These are phyloP conservation scores for Lucinisca nassula DNA, from an alignment of 2,888 invertebrate species.

Conservation along the genomic window DNA sequence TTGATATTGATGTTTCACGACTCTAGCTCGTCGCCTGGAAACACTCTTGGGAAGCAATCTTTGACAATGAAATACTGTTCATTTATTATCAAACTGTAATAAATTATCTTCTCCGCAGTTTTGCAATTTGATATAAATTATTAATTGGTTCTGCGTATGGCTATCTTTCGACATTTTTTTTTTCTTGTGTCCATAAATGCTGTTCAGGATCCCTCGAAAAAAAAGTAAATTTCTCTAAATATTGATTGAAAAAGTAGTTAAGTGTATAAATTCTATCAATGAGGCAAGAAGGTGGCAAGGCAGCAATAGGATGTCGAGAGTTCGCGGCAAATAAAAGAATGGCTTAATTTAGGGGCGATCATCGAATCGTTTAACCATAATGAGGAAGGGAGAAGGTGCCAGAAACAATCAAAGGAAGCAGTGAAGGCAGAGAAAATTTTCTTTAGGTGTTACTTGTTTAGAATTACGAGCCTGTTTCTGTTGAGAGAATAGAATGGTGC, in stretches of 20 bases:
- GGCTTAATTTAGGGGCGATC: slow-evolving; percentile 1
- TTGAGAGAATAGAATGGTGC: not conserved
- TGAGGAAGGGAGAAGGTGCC: not conserved
- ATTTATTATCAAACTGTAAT: slow-evolving; percentile 1
- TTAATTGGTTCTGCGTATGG: not conserved
- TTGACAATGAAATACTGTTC: slow-evolving; percentile 3
- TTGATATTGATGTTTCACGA: slow-evolving; percentile 48
- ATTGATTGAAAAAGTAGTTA: not conserved
- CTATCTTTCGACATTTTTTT: not conserved
- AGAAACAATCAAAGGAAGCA: not conserved
- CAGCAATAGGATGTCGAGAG: slow-evolving; percentile 36
- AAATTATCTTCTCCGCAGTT: not conserved
- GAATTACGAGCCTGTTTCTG: not conserved
- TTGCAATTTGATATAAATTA: not conserved
- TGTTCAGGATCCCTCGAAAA: too few species aligned
- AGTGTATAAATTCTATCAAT: slow-evolving; percentile 51
- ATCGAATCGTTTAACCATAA: not conserved
- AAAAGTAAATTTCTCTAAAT: not conserved
- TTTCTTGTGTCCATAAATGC: too few species aligned
- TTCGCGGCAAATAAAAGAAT: slow-evolving; percentile 28
- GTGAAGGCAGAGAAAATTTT: not conserved
- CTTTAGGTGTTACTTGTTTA: slow-evolving; percentile 1
- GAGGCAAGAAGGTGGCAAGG: slow-evolving; percentile 45
- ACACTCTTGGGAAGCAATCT: slow-evolving; percentile 31
- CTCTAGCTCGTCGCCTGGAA: slow-evolving; percentile 38